Evolutionary conservation across 2,797 vertebrate genomes (phyloP), one percentile per base, ranked within the genome.

Genomic region (Oreortyx pictus): DNA sequence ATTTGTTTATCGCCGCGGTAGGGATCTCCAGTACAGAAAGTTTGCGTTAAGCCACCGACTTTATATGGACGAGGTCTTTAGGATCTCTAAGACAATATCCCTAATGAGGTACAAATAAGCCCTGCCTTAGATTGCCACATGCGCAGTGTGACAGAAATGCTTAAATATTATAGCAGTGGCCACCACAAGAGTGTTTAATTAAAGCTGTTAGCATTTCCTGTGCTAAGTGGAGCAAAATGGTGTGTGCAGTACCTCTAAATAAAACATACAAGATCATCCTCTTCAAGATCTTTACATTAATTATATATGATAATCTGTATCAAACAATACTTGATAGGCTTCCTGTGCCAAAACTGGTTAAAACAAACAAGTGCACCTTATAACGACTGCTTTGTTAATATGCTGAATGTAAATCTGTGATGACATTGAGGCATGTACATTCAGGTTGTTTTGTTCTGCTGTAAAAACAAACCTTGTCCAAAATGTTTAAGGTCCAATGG

Each of bases 271-370:
- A 86, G 76, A 73, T 27, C 25, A 65, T 88, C 35, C 29, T 52
- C 66, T 93, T 86, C 80, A 65, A 95, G 85, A 87, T 83, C 73
- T 75, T 92, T 94, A 75, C 67, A 52, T 89, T 84, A 86, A 92
- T 93, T 93, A 88, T 90, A 82, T 76, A 83, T 76, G 50, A 83
- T 82, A 73, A 94, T 87, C 47, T 83, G 56, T 33, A 76, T n/a
- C 52, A 76, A 90, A 72, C n/a, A 31, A 39, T 43, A 29, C 46
- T 88, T 80, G 56, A 75, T 89, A 46, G 0, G 2, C 27, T 89
- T 67, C 15, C 35, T 64, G 47, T 31, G 82, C 31, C 47, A 78
- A 60, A 81, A 33, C 50, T 54, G 3, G 60, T 81, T 72, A 75
- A 87, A 89, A 54, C 31, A 84, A 92, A 62, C 20, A 77, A 37